These are phyloP conservation scores for Drosophila parvula DNA, from an alignment of 1,140 invertebrate genomes.

Conservation along the genomic window DNA sequence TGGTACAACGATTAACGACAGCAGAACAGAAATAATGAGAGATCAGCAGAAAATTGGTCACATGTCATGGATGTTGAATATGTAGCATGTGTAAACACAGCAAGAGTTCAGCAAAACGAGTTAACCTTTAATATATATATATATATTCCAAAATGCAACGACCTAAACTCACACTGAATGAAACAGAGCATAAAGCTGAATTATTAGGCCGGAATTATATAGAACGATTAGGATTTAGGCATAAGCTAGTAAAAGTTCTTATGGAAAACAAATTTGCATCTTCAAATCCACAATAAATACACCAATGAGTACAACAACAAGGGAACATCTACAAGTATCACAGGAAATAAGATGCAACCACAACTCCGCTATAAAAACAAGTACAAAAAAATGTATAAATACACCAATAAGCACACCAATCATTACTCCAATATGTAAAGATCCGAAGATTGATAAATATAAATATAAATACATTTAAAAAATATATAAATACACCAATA, in stretches of 20 bases:
- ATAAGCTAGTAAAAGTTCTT: neutral
- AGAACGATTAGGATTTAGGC: neutral
- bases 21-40: constrained; percentile 12
- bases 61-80: constrained; percentile 22
- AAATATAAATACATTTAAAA: neutral
- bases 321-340: too few relatives aligned
- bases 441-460: too few relatives aligned
- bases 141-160: neutral
- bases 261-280: neutral
- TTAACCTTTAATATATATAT: neutral
- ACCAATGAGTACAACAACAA: neutral
- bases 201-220: neutral
- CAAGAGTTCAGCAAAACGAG: neutral
- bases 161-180: neutral
- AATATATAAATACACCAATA: neutral
- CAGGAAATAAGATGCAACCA: too few relatives aligned
- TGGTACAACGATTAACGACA: constrained; percentile 23
- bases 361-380: neutral
- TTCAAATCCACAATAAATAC: neutral
- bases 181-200: constrained; percentile 4
- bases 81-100: constrained; percentile 12
- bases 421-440: neutral
- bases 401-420: neutral
- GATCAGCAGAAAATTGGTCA: constrained; percentile 37
- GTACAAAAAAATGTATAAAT: neutral